Conservation (phyloP, 2,113 vertebrate genomes). For the Toxostoma redivivum region DNA sequence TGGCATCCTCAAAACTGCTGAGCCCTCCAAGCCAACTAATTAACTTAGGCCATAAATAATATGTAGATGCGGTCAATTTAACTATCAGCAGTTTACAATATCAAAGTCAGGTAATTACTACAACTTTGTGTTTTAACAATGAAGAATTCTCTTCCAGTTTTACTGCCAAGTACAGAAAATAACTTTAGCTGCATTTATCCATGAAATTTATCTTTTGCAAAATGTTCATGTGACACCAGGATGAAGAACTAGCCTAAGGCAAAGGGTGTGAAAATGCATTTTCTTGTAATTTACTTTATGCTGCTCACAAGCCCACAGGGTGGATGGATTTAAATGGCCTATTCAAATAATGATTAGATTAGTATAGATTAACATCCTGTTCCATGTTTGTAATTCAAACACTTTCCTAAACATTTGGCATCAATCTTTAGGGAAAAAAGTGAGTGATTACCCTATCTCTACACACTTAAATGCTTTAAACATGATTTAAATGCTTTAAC, state of each 20-base stretch:
- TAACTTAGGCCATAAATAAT: slow-evolving; percentile 22
- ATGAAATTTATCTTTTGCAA: neutral
- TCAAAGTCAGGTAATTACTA: slow-evolving; percentile 15
- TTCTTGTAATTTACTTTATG: neutral
- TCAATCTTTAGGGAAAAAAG: neutral
- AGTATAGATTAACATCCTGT: neutral
- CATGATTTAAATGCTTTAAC: neutral
- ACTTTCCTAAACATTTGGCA: neutral
- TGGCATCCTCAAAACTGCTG: neutral
- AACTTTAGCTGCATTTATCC: neutral
- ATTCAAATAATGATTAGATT: neutral
- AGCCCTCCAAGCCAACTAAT: neutral
- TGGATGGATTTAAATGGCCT: neutral
- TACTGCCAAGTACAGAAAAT: slow-evolving; percentile 15
- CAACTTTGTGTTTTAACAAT: neutral
- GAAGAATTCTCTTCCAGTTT: neutral
- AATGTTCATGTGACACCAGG: neutral
- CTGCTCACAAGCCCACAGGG: neutral
- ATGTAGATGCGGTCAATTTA: neutral
- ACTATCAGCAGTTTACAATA: neutral
- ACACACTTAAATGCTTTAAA: neutral
- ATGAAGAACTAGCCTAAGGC: neutral
- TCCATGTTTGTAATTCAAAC: neutral
- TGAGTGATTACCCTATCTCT: neutral
- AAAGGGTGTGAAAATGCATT: neutral